Evolutionary conservation across 1,140 invertebrate species (phyloP).

Genomic region (Ceratitis capitata): DNA sequence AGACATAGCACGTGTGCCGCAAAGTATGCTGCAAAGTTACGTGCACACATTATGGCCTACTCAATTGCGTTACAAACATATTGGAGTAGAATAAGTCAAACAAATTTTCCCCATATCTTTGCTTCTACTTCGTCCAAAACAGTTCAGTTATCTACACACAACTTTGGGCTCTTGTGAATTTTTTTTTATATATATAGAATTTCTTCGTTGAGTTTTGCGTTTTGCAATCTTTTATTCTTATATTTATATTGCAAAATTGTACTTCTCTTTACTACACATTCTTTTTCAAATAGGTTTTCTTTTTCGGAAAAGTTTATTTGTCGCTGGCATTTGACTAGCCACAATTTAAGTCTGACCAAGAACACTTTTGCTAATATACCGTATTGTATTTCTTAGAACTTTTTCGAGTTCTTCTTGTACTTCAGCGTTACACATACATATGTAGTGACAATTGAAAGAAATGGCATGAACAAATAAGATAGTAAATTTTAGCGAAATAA

Average conservation of each 20-base stretch:
- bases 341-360: neutral
- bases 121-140: neutral
- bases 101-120: neutral
- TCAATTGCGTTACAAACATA: slow-evolving; percentile 18
- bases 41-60: neutral
- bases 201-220: neutral
- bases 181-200: neutral
- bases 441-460: no score
- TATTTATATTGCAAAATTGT: neutral
- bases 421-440: no score
- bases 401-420: no score
- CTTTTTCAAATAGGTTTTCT: no score
- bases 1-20: neutral
- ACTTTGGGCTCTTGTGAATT: neutral
- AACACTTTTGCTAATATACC: neutral
- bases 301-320: neutral
- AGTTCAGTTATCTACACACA: neutral
- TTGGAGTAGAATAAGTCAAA: slow-evolving; percentile 5
- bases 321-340: neutral
- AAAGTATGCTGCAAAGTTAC: neutral
- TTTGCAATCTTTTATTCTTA: neutral
- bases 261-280: neutral
- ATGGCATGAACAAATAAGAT: no score
- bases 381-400: neutral
- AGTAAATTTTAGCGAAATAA: no score